A percentile compares a stretch with the other conserved stretches of the same genome.
phyloP scores from a whole-genome alignment of 1,140 invertebrate species.

The silkworm (Bombyx mori) region ASM3026992v2 NC_085116.1:6920001-6920500 shows the following conservation, averaged over 20 bases:
- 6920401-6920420: too few relatives aligned
- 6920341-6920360: conserved; percentile 40
- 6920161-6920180: conserved; percentile 9
- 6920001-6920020: conserved; percentile 29
- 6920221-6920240: conserved; percentile 11
- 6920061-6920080: background rate
- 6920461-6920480: too few relatives aligned
- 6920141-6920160: conserved; percentile 7
- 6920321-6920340: conserved; percentile 45
- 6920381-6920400: too few relatives aligned
- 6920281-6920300: background rate
- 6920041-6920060: conserved; percentile 8
- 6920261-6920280: background rate
- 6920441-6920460: too few relatives aligned
- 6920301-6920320: conserved; percentile 25
- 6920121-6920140: conserved; percentile 5
- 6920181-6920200: conserved; percentile 1
- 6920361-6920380: conserved; percentile 6
- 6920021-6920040: conserved; percentile 24
- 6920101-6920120: background rate
- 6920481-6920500: too few relatives aligned
- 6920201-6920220: background rate
- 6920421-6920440: too few relatives aligned
- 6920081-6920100: background rate
- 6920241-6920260: conserved; percentile 11